These are phyloP conservation scores for Paraescarpia echinospica DNA, from an alignment of 1,140 invertebrate genomes.

Conservation along the genomic window DNA sequence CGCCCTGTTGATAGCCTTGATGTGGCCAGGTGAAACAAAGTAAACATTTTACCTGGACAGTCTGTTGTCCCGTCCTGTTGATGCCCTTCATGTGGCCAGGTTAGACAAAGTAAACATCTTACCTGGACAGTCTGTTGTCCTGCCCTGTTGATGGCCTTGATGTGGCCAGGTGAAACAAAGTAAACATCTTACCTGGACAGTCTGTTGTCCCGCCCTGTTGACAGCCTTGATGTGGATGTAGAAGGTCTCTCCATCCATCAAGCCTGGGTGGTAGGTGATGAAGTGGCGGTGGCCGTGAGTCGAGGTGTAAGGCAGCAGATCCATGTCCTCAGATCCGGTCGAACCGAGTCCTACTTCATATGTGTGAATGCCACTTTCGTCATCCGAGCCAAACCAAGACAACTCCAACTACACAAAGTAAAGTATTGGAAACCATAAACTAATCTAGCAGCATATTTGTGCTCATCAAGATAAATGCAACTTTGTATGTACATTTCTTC, in stretches of 20 bases:
- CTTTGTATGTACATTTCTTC: too few species aligned
- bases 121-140: not conserved
- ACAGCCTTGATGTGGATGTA: slow-evolving; percentile 12
- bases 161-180: not conserved
- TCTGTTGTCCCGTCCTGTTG: not conserved
- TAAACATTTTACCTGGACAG: not conserved
- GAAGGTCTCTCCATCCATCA: slow-evolving; percentile 5
- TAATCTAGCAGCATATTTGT: too few species aligned
- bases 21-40: not conserved
- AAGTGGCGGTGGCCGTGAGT: not conserved
- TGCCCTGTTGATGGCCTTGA: not conserved
- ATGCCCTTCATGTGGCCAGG: not conserved
- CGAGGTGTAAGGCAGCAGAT: not conserved
- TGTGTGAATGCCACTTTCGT: not conserved
- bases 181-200: not conserved
- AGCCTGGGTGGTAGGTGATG: slow-evolving; percentile 7
- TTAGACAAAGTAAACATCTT: not conserved
- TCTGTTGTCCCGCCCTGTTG: not conserved
- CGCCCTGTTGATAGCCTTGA: not conserved
- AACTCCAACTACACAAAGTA: not conserved
- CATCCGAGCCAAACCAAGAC: not conserved
- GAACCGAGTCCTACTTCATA: not conserved
- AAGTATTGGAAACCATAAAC: not conserved
- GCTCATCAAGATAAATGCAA: too few species aligned
- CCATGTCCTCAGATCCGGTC: not conserved